Conservation (phyloP, 1,140 invertebrate species). For the Yoshiicerus persimilis region DNA sequence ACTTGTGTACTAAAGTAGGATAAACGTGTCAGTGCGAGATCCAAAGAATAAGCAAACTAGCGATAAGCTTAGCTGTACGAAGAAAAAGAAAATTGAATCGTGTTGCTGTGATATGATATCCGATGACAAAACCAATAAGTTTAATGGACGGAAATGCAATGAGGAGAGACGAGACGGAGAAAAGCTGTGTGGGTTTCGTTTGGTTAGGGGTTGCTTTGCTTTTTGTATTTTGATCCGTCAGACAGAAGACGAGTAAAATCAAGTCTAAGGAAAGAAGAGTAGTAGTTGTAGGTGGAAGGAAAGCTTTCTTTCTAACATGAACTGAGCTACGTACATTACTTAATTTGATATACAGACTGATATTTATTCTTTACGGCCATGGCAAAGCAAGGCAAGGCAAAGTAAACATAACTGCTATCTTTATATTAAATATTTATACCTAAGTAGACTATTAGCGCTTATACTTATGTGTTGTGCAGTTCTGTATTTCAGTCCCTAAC, state of each 20-base stretch:
- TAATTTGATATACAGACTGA: background rate
- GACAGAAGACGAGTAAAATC: slow-evolving; percentile 1
- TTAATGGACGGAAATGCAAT: slow-evolving; percentile 24
- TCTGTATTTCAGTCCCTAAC: background rate
- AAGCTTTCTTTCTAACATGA: too few relatives aligned
- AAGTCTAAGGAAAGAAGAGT: background rate
- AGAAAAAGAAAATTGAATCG: background rate
- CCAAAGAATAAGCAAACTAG: background rate
- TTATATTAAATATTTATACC: background rate
- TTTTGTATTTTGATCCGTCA: slow-evolving; percentile 16
- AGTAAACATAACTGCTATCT: background rate
- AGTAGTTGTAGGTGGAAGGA: too few relatives aligned
- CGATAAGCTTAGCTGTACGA: background rate
- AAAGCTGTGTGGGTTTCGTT: background rate
- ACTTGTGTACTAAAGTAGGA: background rate
- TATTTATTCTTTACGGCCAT: background rate
- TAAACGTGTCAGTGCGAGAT: background rate
- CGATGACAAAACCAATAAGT: slow-evolving; percentile 25
- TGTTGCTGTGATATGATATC: slow-evolving; percentile 19
- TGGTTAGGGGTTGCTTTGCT: background rate
- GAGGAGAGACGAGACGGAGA: background rate
- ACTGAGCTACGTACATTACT: background rate
- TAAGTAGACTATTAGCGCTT: background rate
- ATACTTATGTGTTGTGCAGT: background rate
- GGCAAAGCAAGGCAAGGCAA: background rate